A percentile compares a stretch with the other conserved stretches of the same genome.
These are phyloP conservation scores for Bruchidius siliquastri DNA, from an alignment of 2,888 invertebrate genomes.

Conservation along the genomic window DNA sequence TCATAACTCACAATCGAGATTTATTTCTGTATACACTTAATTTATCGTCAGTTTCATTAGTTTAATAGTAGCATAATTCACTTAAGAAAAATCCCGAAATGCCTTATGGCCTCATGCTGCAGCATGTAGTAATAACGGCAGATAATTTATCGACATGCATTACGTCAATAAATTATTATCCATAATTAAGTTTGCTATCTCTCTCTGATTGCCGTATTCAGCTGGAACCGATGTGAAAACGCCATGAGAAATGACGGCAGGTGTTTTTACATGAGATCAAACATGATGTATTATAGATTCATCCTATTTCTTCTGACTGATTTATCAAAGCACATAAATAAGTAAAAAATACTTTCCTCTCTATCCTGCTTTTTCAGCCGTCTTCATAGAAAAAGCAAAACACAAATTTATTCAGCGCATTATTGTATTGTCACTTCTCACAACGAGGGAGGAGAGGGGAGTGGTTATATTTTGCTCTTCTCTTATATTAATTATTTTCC, in stretches of 20 bases:
- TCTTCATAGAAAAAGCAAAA: background rate
- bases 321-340: background rate
- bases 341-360: background rate
- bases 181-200: background rate
- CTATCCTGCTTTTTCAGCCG: background rate
- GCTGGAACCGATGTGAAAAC: background rate
- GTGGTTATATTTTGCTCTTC: no score
- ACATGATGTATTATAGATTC: background rate
- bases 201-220: background rate
- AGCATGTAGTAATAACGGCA: background rate
- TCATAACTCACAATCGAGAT: background rate
- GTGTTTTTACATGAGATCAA: background rate
- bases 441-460: no score
- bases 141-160: background rate
- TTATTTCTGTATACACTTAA: slow-evolving; percentile 11
- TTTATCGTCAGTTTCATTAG: slow-evolving; percentile 27
- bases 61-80: slow-evolving; percentile 23
- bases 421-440: no score
- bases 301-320: background rate
- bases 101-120: slow-evolving; percentile 11
- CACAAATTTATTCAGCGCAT: no score
- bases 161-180: background rate
- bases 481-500: no score
- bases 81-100: slow-evolving; percentile 19
- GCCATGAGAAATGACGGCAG: background rate